These are phyloP conservation scores for Ethmia dodecea DNA, from an alignment of 2,888 invertebrate species.

Conservation along the genomic window DNA sequence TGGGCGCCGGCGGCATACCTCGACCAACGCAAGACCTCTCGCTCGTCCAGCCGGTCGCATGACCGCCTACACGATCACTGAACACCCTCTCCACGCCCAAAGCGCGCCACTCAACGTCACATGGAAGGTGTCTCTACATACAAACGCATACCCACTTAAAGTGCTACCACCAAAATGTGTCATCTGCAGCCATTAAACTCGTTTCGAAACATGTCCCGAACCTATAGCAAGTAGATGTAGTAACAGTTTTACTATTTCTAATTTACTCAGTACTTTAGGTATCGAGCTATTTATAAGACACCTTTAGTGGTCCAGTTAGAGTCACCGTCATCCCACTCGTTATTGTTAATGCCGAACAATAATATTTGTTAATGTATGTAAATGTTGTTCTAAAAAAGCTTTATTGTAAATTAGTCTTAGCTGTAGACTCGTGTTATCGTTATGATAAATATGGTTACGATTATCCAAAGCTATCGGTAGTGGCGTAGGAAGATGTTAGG, in stretches of 20 bases:
- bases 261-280: too few species aligned
- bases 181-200: too few species aligned
- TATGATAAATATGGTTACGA: constrained; percentile 49
- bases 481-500: constrained; percentile 49
- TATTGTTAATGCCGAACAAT: constrained; percentile 44
- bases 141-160: too few species aligned
- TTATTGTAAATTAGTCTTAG: constrained; percentile 73
- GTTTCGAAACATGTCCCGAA: too few species aligned
- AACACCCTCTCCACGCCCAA: too few species aligned
- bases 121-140: too few species aligned
- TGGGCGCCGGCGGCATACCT: constrained; percentile 97
- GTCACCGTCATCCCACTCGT: constrained; percentile 44
- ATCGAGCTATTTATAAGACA: too few species aligned
- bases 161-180: too few species aligned
- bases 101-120: too few species aligned
- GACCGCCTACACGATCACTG: constrained; percentile 75
- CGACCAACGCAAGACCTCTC: constrained; percentile 88
- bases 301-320: too few species aligned
- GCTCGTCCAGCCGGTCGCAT: constrained; percentile 83
- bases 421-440: constrained; percentile 53
- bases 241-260: too few species aligned
- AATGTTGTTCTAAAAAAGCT: constrained; percentile 73
- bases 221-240: too few species aligned
- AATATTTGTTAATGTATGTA: constrained; percentile 60
- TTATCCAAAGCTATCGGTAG: constrained; percentile 70